Base-by-base conservation (phyloP, 2,888 invertebrate species). In the Trichogramma dendrolimi region DNA sequence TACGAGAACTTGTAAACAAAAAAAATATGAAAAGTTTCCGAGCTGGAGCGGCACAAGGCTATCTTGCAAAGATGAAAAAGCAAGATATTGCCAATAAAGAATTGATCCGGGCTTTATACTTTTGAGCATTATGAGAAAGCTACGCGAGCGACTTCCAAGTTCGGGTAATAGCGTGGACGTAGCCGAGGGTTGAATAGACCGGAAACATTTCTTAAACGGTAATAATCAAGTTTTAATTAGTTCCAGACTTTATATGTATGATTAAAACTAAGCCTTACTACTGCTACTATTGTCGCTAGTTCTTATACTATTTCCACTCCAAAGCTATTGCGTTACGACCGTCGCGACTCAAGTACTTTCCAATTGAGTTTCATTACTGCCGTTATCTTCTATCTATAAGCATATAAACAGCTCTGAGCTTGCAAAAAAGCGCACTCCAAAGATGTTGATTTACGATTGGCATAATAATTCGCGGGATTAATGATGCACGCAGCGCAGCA, bases 201-300 rank as follows among this genome's bases (percentile, higher is more conserved):
- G 68, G 66, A 67, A 69, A 66, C 60, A 62, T 63, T 68, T 64
- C 69, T 68, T 67, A 67, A 68, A 63, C 60, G 67, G 64, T 60
- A 68, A 67, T 69, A 69, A 69, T 70, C 67, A 71, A 71, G 71
- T 71, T 71, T 71, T 71, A 71, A 71, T 71, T 71, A 69, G 69
- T 70, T 71, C 63, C 3, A 27, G 27, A 27, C 27, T 27, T 27
- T 27, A 27, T 27, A 27, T 27, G 27, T 27, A 27, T 27, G 27
- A 27, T 27, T 27, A 27, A 27, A 27, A 27, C 27, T 27, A 27
- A 27, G 27, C 27, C 27, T 27, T 27, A 27, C 27, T 27, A 27
- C 27, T 27, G 27, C 27, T 27, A 27, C 27, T 27, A 27, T 27
- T 27, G 27, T 27, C 27, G 27, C 27, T 27, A 27, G 27, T 27